Conservation (phyloP, 2,113 vertebrate genomes). For the Anguilla rostrata region DNA sequence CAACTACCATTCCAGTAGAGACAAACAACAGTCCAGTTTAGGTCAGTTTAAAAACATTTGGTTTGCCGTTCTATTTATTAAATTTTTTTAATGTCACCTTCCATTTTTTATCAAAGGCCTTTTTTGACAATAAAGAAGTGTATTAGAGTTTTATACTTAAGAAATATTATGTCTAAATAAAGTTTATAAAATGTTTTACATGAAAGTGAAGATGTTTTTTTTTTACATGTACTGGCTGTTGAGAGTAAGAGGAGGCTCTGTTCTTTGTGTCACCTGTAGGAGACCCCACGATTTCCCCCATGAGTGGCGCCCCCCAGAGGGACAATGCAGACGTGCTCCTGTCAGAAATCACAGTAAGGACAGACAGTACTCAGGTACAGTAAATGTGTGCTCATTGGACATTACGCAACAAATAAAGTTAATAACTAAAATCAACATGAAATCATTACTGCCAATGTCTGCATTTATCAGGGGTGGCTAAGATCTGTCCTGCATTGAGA, state of each 20-base stretch:
- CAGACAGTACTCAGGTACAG: constrained; percentile 57
- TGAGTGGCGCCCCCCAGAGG: background rate
- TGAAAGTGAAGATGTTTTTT: no score
- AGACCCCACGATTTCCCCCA: background rate
- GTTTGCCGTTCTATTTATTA: background rate
- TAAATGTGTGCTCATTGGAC: constrained; percentile 29
- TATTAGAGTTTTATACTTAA: background rate
- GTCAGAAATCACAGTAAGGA: constrained; percentile 63
- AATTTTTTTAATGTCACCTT: background rate
- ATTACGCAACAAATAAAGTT: background rate
- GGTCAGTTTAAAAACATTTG: constrained; percentile 24
- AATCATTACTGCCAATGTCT: no score
- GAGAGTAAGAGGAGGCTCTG: no score
- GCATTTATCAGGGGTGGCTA: background rate
- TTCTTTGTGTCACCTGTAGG: background rate
- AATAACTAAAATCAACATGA: no score
- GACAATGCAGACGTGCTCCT: background rate
- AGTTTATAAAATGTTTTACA: no score
- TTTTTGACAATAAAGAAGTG: background rate
- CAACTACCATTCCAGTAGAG: constrained; percentile 49
- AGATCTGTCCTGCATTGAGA: background rate
- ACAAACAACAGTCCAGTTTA: constrained; percentile 48
- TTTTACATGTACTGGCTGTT: no score
- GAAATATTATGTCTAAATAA: background rate
- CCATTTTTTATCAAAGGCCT: background rate